Evolutionary conservation across 1,140 invertebrate species (phyloP).

Genomic region (Aphelenchoides besseyi): DNA sequence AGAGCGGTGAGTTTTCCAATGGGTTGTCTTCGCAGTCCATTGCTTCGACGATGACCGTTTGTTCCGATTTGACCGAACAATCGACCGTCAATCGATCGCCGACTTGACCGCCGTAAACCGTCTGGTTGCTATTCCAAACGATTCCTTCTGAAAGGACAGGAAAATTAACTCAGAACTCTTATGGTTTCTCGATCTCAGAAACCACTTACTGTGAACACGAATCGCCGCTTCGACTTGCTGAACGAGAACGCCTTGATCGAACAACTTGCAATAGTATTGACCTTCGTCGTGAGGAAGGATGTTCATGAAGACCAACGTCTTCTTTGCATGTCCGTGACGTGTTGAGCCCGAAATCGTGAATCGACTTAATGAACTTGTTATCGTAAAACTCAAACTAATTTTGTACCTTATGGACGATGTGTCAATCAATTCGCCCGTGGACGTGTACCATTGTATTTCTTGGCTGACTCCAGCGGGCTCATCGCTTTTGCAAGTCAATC

Average conservation of each 20-base stretch:
- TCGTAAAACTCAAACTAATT: neutral
- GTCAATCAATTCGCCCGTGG: constrained; percentile 1
- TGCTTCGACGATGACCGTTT: constrained; percentile 4
- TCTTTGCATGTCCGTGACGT: neutral
- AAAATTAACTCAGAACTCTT: neutral
- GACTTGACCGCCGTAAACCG: constrained; percentile 1
- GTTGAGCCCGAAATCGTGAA: constrained; percentile 7
- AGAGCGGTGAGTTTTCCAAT: neutral
- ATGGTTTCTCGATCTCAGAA: too few species aligned
- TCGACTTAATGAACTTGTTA: neutral
- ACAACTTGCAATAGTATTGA: constrained; percentile 15
- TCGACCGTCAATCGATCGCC: constrained; percentile 15
- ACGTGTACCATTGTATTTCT: constrained; percentile 3
- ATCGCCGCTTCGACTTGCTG: neutral
- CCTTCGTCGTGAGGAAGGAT: constrained; percentile 17
- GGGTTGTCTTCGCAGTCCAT: neutral
- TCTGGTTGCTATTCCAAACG: neutral
- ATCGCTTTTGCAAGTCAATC: constrained; percentile 1
- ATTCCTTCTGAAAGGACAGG: neutral
- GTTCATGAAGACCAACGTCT: neutral
- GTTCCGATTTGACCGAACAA: constrained; percentile 3
- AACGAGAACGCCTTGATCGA: neutral
- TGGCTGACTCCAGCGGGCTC: neutral
- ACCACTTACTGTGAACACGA: constrained; percentile 16
- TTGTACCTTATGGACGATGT: constrained; percentile 10